Conservation (phyloP, 1,140 invertebrate genomes). For the Diorhabda sublineata region DNA sequence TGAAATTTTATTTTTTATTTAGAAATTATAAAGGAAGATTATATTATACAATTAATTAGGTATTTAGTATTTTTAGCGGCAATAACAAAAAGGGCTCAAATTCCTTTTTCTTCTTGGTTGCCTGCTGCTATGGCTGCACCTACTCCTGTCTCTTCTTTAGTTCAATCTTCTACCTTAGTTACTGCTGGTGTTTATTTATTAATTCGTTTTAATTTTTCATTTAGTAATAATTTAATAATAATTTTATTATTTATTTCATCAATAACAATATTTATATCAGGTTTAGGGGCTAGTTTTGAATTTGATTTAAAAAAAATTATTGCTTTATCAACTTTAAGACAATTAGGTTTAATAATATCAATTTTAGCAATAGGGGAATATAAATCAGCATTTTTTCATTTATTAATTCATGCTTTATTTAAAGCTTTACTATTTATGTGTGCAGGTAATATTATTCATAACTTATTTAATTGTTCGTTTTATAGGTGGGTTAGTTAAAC, state of each 20-base stretch:
- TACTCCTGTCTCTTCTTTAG: constrained; percentile 65
- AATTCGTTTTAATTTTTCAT: constrained; percentile 57
- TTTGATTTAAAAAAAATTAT: constrained; percentile 68
- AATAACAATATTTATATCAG: constrained; percentile 59
- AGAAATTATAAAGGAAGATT: constrained; percentile 48
- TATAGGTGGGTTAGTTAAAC: too few relatives aligned
- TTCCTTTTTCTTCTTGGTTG: constrained; percentile 67
- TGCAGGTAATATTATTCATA: constrained; percentile 41
- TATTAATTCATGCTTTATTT: constrained; percentile 61
- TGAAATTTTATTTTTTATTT: constrained; percentile 53
- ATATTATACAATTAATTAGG: constrained; percentile 48
- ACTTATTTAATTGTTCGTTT: too few relatives aligned
- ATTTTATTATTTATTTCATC: constrained; percentile 46
- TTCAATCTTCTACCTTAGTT: constrained; percentile 72
- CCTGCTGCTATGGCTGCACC: constrained; percentile 66
- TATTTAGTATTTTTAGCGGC: constrained; percentile 52
- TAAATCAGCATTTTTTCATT: constrained; percentile 59
- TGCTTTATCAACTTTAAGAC: constrained; percentile 67
- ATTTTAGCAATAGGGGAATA: constrained; percentile 50
- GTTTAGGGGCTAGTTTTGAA: constrained; percentile 57
- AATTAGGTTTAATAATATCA: constrained; percentile 63
- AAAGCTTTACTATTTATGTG: constrained; percentile 62
- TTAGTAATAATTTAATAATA: constrained; percentile 33
- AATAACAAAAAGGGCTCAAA: constrained; percentile 70
- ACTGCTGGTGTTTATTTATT: constrained; percentile 68